Conservation (phyloP, 1,140 invertebrate species). For the silkworm (Bombyx mori) region ASM3026992v2 NC_085121.1:6626001-6626500, state of each 20-base stretch:
- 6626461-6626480: slow-evolving; percentile 35
- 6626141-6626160: slow-evolving; percentile 74
- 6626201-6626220: slow-evolving; percentile 77
- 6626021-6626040: slow-evolving; percentile 6
- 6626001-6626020: neutral
- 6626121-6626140: slow-evolving; percentile 73
- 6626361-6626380: slow-evolving; percentile 2
- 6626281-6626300: slow-evolving; percentile 4
- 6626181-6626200: slow-evolving; percentile 84
- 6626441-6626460: slow-evolving; percentile 44
- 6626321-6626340: slow-evolving; percentile 16
- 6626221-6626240: slow-evolving; percentile 79
- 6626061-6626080: slow-evolving; percentile 61
- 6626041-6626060: neutral
- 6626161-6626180: slow-evolving; percentile 73
- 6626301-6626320: slow-evolving; percentile 3
- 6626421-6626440: slow-evolving; percentile 41
- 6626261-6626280: neutral
- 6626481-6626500: slow-evolving; percentile 9
- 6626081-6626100: slow-evolving; percentile 81
- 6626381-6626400: too few species aligned
- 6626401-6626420: slow-evolving; percentile 5
- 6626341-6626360: neutral
- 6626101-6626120: slow-evolving; percentile 80
- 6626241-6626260: slow-evolving; percentile 70